Base-by-base conservation (phyloP, 2,888 invertebrate species). In the Pterobdella sp. region DNA sequence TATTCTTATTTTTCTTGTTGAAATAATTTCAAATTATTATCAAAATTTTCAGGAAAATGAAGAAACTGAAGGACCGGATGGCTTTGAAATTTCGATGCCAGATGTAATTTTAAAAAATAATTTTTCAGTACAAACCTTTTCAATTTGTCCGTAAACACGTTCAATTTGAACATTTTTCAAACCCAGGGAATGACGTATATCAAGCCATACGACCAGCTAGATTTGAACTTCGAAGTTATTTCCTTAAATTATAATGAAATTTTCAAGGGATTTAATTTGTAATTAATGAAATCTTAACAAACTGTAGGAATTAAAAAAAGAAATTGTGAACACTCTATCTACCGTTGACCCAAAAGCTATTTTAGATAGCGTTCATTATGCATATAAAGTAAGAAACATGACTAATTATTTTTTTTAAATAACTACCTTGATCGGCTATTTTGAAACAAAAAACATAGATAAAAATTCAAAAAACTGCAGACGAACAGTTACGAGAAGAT, bases 291-390 rank as follows among this genome's bases (percentile, higher is more conserved):
- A 63, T 14, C 31, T 7, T 7, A 26, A 63, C 7, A 7, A 10
- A 14, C n/a, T 63, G 31, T n/a, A 71, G 71, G 71, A 71, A 18
- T 52, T 71, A 22, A 71, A 71, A 31, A 71, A 71, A 36, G 71
- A 71, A 35, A 52, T 71, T 35, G 18, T 56, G 26, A 71, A 71
- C 37, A 63, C 63, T 1, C 36, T 71, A 1, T n/a, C 35, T 34
- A 71, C 71, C 1, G 29, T 71, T 7, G 63, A 71, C 36, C 71
- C 71, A 34, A 71, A 71, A 14, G 71, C 71, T 34, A 71, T 71
- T 60, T 34, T 34, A 1, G 71, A 71, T 36, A 71, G 71, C 36
- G 71, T 71, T 32, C 60, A 71, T 63, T 71, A 71, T 29, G 56
- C 49, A n/a, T 71, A 71, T 34, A 10, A 22, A 34, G 65, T 65